Evolutionary conservation across 2,113 vertebrate species (phyloP), one percentile per base, ranked within the genome.

Genomic region (Odontesthes bonariensis): DNA sequence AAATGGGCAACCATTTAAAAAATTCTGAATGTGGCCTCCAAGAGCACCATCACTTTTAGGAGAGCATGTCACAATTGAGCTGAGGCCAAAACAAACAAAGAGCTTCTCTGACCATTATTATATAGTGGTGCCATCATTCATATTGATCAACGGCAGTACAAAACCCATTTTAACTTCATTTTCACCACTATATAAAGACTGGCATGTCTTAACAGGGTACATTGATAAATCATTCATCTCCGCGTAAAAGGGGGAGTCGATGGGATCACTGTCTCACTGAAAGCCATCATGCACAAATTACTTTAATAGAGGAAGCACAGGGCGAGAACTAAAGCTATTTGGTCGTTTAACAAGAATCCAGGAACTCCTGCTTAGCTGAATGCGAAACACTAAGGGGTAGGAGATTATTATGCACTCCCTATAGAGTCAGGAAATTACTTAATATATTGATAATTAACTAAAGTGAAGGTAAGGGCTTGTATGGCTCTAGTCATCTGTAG

Each of bases 151-250:
- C 66, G 92, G 90, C 33, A 81, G 59, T 67, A 88, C 69, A 81
- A 62, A 81, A 90, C 80, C 69, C 83, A 89, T 91, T 92, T 85
- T 89, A 86, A 89, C 90, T 92, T 88, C 83, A 93, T 91, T 94
- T 71, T 77, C 88, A 52, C 9, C 56, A 62, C 86, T 77, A 77
- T 91, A 89, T 69, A 85, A 82, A 92, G 92, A 94, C 59, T 92
- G 92, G 61, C 91, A 93, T 87, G 84, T 90, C 75, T 87, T 94
- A 95, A 95, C 92, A 92, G 92, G 91, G 64, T 75, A 27, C 84
- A 86, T 88, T 94, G 94, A 95, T 96, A 94, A 96, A 94, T 94
- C 84, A 95, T 94, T 94, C 92, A 91, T 94, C 81, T 90, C 85
- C 90, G 90, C 89, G 86, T 92, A 90, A 93, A 88, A 79, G 79